Base-by-base conservation (phyloP, 2,113 vertebrate genomes). In the Alces alces region DNA sequence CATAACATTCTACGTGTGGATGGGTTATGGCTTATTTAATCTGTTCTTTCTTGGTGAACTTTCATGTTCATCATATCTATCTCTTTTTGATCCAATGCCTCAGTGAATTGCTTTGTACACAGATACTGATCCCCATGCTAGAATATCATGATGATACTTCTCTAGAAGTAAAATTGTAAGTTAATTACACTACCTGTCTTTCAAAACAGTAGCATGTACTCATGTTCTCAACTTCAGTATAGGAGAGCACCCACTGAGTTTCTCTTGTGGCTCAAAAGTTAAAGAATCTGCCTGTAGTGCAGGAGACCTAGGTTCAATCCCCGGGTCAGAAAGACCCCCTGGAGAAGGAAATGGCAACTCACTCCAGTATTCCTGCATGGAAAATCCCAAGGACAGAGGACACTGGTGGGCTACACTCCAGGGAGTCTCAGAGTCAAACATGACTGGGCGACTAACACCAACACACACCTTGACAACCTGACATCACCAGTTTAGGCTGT, bases 141-240 rank as follows among this genome's bases (percentile, higher is more conserved):
- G 84, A 55, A 13, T 57, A 23, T 19, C 45, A 0, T 15, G 33
- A 82, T 10, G 13, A 33, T 55, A 33, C 2, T 36, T 33, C 66
- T 90, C 43, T 50, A 86, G 33, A 88, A 85, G 15, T n/a, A 60
- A 64, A 70, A 78, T 3, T 23, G 0, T 15, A n/a, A 9, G 4
- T 61, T 66, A 84, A 76, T 57, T 12, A 52, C 21, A 60, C 27
- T 23, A 76, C 12, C 23, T 2, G 6, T 64, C 47, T 89, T 76
- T 70, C 47, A 64, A 54, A 66, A 60, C 16, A 14, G 43, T 8
- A 39, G 28, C 54, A 52, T 16, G 25, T 14, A 5, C 13, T 57
- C 3, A 2, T 10, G 36, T 0, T 52, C 25, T 19, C 8, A 1
- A 33, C 8, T 36, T 93, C n/a, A 33, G 21, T 2, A 2, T 30